These are phyloP conservation scores for Chloropsis hardwickii DNA, from an alignment of 2,113 vertebrate species.

Conservation along the genomic window DNA sequence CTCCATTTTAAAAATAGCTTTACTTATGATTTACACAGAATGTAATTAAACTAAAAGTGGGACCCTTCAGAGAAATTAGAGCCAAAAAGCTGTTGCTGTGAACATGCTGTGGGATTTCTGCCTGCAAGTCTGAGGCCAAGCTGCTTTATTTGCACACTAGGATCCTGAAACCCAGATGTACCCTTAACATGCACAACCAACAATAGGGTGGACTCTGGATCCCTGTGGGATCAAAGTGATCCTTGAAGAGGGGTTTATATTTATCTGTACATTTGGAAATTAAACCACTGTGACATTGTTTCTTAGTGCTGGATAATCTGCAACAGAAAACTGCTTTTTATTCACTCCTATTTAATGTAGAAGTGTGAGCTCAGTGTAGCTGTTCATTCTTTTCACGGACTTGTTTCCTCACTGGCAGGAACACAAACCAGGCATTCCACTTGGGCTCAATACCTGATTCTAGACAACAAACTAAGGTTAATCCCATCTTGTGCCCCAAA, in stretches of 20 bases:
- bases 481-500: not conserved
- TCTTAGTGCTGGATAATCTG: not conserved
- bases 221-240: not conserved
- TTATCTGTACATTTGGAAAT: not conserved
- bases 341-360: not conserved
- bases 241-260: not conserved
- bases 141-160: not conserved
- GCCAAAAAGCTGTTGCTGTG: constrained; percentile 7
- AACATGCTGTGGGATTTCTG: not conserved
- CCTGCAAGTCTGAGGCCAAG: not conserved
- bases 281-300: not conserved
- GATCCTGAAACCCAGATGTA: not conserved
- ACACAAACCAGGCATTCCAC: not conserved
- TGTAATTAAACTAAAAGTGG: not conserved
- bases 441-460: not conserved
- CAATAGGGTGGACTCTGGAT: not conserved
- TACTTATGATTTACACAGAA: not conserved
- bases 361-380: not conserved
- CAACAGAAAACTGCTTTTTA: not conserved
- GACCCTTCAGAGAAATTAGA: not conserved
- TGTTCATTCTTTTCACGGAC: not conserved
- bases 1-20: not conserved
- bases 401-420: not conserved
- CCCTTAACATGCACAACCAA: not conserved
- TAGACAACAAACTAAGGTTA: not conserved